Evolutionary conservation across 2,113 vertebrate species (phyloP).

Genomic region (Mus spicilegus): DNA sequence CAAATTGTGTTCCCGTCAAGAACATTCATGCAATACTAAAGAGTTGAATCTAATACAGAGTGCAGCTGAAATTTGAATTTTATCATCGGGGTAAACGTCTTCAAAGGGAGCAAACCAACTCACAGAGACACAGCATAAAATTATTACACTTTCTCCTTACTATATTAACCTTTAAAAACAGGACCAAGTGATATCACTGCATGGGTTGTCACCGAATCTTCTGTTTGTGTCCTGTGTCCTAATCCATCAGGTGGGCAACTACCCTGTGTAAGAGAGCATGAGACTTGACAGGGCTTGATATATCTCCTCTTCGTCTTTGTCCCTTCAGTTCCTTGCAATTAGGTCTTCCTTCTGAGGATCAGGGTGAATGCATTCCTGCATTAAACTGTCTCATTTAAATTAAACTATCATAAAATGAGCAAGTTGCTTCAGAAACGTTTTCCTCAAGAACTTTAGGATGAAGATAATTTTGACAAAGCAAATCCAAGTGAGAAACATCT

Average conservation of each 20-base stretch:
- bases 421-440: background rate
- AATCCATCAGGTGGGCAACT: no score
- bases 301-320: background rate
- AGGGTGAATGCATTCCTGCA: background rate
- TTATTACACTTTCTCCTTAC: background rate
- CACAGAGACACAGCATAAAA: background rate
- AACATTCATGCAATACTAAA: background rate
- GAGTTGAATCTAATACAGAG: background rate
- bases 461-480: background rate
- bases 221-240: no score
- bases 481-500: background rate
- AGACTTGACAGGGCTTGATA: rapidly evolving
- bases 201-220: no score
- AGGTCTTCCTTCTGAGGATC: background rate
- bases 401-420: slow-evolving; percentile 57
- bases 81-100: background rate
- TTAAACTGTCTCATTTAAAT: slow-evolving; percentile 64
- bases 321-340: background rate
- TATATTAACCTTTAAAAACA: background rate
- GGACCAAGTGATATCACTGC: background rate
- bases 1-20: background rate
- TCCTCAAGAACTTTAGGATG: background rate
- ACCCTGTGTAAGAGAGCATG: rapidly evolving
- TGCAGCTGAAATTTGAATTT: background rate
- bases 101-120: background rate